Evolutionary conservation across 2,797 vertebrate species (phyloP), one percentile per base, ranked within the genome.

Genomic region (Liasis olivaceus): DNA sequence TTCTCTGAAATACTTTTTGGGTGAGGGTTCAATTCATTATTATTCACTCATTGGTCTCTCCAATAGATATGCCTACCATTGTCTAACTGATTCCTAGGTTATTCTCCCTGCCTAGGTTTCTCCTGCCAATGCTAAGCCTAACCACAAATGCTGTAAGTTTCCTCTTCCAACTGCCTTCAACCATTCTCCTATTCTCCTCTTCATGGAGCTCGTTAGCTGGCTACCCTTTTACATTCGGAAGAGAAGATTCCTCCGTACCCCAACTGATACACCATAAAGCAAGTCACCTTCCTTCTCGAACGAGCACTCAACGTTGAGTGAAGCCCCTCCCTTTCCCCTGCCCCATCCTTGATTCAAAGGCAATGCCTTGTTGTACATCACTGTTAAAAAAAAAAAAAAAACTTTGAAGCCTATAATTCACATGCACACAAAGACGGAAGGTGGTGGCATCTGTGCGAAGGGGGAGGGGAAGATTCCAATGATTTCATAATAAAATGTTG

Each of bases 401-500:
- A 94, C 96, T 66, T 88, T 91, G 95, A 96, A 96, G 93, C 81
- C 96, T 96, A 96, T 97, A 97, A 98, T 98, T 98, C 97, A 98
- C 97, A 97, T 95, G 97, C 97, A 97, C 98, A 98, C 95, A 95
- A 97, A 95, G 96, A 94, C 95, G 93, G 90, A 92, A 95, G 94
- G 96, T 95, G 24, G 54, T 47, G 54, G 17, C 0, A 0, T 12
- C 15, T 31, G 42, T 54, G 22, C 1, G 6, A 28, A 95, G n/a
- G 66, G 12, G 20, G 22, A 9, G 20, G 59, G 47, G 22, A 58
- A 3, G 3, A 26, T 36, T 12, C 31, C n/a, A 31, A 96, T 96
- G 96, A 97, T 97, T 98, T 98, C 97, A 97, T 98, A 97, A 97
- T 96, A 97, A 98, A 98, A 98, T 96, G 97, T 97, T 97, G 97